Base-by-base conservation (phyloP, 1,140 invertebrate species). In the Homalodisca vitripennis region DNA sequence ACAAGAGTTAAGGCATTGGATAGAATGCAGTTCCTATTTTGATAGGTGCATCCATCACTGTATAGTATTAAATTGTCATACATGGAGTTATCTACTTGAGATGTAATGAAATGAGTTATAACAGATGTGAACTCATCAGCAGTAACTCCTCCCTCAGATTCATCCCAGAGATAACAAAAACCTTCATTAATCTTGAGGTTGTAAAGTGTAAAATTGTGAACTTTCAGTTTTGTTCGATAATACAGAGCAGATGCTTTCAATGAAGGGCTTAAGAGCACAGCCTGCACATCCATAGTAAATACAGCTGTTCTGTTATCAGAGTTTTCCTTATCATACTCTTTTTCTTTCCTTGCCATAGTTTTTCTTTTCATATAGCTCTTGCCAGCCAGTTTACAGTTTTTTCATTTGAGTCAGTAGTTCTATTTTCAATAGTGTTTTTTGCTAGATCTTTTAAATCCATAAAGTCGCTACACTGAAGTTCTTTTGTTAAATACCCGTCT, bases 171-270 rank as follows among this genome's bases (percentile, higher is more conserved):
- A n/a, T 12, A 46, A 46, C 41, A 46, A n/a, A 12, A 46, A 12
- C 41, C 73, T 74, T 75, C 72, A 29, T 69, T 32, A 22, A 48
- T 72, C 3, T 17, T 31, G 12, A 73, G 17, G 47, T 76, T 70
- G 67, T 66, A 76, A 46, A 75, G 63, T 1, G 74, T 78, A 55
- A 75, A 78, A 69, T 79, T 79, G 67, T 79, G 77, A 2, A 75
- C 70, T 32, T 73, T 73, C 24, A 79, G 68, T 73, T 81, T 80
- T 26, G 75, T 77, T 69, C 78, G 80, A 70, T 75, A 80, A 71
- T 80, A 80, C 34, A 79, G 27, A 27, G 74, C 70, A 71, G 72
- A 76, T 27, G 78, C 78, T 30, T 76, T 74, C 32, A 79, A 60
- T 31, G 62, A 60, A 30, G 78, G 79, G 34, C 31, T 55, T 41